phyloP scores from a whole-genome alignment of 2,113 vertebrate genomes.

The Synchiropus splendidus region DNA sequence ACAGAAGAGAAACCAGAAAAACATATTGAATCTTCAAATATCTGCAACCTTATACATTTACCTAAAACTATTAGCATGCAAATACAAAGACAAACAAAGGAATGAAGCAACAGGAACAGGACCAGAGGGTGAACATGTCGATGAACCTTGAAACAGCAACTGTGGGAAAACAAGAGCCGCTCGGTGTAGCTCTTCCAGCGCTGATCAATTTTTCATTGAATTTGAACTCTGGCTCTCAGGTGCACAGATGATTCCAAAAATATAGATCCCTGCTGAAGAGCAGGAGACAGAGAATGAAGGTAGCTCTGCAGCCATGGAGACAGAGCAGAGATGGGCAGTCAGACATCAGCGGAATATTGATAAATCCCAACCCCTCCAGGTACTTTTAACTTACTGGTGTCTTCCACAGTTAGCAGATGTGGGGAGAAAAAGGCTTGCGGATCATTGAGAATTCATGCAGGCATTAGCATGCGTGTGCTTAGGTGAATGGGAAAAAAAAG shows the following conservation, averaged over 20 bases:
- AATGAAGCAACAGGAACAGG: no score
- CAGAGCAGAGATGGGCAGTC: slow-evolving; percentile 4
- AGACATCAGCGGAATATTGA: not conserved
- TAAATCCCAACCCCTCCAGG: no score
- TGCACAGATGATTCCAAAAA: slow-evolving; percentile 37
- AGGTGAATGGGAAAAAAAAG: no score
- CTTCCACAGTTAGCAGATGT: no score
- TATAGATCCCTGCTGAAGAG: slow-evolving; percentile 24
- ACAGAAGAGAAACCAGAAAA: not conserved
- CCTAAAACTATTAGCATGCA: no score
- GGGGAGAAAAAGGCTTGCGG: no score
- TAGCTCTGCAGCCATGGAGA: slow-evolving; percentile 22
- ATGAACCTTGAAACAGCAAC: not conserved
- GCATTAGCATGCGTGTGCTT: no score
- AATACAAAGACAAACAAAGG: no score
- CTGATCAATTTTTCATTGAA: slow-evolving; percentile 9
- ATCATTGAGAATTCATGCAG: no score
- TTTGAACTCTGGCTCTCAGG: slow-evolving; percentile 1
- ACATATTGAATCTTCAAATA: not conserved
- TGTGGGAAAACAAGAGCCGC: not conserved
- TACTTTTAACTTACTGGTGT: no score
- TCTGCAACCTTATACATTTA: no score
- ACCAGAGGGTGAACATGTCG: no score
- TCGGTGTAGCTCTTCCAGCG: not conserved
- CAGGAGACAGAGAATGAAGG: not conserved